These are phyloP conservation scores for Desmodus rotundus DNA, from an alignment of 2,113 vertebrate species.

Conservation along the genomic window DNA sequence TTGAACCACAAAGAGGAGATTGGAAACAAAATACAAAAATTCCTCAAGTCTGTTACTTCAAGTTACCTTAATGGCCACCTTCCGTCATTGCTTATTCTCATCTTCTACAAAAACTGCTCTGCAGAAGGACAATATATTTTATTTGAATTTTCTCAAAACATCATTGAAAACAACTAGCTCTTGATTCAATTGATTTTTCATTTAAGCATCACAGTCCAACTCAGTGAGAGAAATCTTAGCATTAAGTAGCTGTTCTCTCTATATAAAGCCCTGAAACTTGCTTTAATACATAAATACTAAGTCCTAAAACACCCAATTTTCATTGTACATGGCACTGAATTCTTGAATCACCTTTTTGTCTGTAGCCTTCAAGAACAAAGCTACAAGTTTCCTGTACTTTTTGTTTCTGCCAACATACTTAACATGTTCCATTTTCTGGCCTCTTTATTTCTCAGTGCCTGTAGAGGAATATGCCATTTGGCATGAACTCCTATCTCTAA, in stretches of 20 bases:
- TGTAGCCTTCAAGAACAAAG: neutral
- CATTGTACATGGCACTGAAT: neutral
- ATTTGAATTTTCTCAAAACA: neutral
- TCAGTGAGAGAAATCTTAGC: neutral
- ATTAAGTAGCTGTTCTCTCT: neutral
- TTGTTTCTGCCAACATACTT: neutral
- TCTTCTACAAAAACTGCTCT: neutral
- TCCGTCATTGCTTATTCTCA: neutral
- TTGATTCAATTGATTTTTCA: neutral
- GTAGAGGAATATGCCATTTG: neutral
- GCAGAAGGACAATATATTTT: neutral
- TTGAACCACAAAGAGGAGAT: neutral
- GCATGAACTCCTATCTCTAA: neutral
- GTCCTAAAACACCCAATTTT: neutral
- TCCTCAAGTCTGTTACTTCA: neutral
- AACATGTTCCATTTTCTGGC: neutral
- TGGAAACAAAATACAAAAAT: neutral
- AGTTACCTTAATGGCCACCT: neutral
- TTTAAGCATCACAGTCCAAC: neutral
- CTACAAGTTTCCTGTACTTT: neutral
- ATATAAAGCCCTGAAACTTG: neutral
- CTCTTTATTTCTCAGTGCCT: neutral
- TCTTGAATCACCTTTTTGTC: neutral
- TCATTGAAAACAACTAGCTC: neutral
- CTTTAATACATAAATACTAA: neutral